Evolutionary conservation across 1,140 invertebrate species (phyloP), one percentile per base, ranked within the genome.

Genomic region (Meloidogyne floridensis): DNA sequence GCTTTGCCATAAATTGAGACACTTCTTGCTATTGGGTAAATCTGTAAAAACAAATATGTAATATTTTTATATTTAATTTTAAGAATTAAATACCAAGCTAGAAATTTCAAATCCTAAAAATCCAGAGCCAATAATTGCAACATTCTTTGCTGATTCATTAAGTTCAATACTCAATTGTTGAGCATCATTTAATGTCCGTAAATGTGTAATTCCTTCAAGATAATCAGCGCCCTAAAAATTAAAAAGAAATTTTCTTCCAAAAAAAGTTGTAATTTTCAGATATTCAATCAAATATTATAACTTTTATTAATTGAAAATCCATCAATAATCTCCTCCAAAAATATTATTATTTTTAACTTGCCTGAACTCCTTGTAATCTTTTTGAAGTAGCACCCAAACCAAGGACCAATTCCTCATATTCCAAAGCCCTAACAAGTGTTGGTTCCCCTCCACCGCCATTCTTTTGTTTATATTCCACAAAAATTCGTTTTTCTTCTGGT

Each of bases 1-100:
- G 76, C 53, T 73, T 77, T 77, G 15, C 76, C 76, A n/a, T 59
- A 77, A 53, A 77, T 53, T 43, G 76, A 77, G 15, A 77, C 71
- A 72, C 76, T 77, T 42, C 15, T 43, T 15, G 76, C 76, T 13
- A 72, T 47, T 53, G 53, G 53, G 20, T 53, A 59, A 59, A 53
- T 53, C 76, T 54, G 7, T 32, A 71, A 42, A 75, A 18, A 71
- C 9, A 75, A 42, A 7, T 32, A n/a, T n/a, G n/a, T n/a, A 47
- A 15, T 42, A 73, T 20, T 7, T 43, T n/a, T n/a, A 15, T 59
- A 20, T 75, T n/a, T 18, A 15, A 20, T 10, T 76, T 4, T 53
- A 72, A 32, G n/a, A n/a, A 10, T 42, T 75, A 56, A 42, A 20
- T 56, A 77, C 51, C 42, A 56, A 72, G 15, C 69, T 77, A 53